phyloP scores from a whole-genome alignment of 2,888 invertebrate species.

The Isoperla grammatica region DNA sequence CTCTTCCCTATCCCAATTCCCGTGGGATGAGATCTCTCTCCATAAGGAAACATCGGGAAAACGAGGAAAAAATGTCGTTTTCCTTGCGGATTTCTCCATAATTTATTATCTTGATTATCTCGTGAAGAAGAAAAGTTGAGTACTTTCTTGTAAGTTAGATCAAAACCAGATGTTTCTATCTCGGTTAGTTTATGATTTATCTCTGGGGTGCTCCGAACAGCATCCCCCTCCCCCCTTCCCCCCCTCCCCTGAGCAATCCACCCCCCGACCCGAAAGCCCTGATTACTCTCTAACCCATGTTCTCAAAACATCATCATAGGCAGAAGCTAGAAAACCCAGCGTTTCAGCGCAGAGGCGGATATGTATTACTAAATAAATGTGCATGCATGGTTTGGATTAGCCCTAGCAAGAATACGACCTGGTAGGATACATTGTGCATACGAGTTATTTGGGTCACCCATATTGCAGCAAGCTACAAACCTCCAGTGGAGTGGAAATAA shows the following conservation, averaged over 20 bases:
- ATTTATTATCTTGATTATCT: slow-evolving; percentile 24
- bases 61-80: slow-evolving; percentile 14
- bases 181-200: slow-evolving; percentile 21
- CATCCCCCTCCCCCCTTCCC: slow-evolving; percentile 3
- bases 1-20: no score
- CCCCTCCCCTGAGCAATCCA: background rate
- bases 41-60: background rate
- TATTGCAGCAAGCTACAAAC: no score
- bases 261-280: background rate
- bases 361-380: background rate
- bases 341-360: background rate
- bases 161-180: slow-evolving; percentile 25
- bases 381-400: no score
- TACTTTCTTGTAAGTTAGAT: slow-evolving; percentile 19
- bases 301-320: slow-evolving; percentile 10
- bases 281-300: slow-evolving; percentile 7
- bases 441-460: no score
- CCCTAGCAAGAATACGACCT: no score
- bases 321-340: background rate
- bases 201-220: slow-evolving; percentile 7
- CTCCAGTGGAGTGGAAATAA: no score
- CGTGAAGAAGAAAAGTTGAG: slow-evolving; percentile 15
- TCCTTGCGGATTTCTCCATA: slow-evolving; percentile 16
- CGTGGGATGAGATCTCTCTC: no score
- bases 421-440: no score